Percentiles rank a stretch among this genome's conserved stretches.
phyloP scores from a whole-genome alignment of 2,797 vertebrate genomes.

The Acanthis flammea region DNA sequence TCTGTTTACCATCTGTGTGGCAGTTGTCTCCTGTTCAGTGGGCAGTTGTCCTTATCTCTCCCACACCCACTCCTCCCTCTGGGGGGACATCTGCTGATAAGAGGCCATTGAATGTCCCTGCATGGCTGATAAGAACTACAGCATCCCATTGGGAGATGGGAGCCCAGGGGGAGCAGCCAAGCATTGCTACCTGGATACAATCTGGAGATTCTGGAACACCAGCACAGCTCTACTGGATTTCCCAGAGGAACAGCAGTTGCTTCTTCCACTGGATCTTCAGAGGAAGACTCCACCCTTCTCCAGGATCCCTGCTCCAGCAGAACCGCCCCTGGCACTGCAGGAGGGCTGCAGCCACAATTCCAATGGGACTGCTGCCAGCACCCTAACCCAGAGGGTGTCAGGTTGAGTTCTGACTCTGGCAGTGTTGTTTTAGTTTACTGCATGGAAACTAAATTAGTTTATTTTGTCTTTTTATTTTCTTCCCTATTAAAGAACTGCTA shows the following conservation, averaged over 20 bases:
- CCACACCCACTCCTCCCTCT: background rate
- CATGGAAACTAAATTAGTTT: too few species aligned
- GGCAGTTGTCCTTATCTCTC: background rate
- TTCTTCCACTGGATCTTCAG: background rate
- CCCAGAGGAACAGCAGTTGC: too few species aligned
- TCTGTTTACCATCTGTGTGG: background rate
- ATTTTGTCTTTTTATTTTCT: background rate
- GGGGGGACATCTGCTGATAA: background rate
- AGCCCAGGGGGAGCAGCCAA: background rate
- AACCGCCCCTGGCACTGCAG: background rate
- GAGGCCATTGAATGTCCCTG: background rate
- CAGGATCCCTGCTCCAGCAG: background rate
- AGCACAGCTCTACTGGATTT: background rate
- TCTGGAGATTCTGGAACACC: background rate
- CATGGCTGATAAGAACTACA: background rate
- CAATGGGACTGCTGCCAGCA: background rate
- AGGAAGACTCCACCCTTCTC: rapidly evolving
- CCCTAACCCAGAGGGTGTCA: background rate
- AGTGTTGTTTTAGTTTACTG: rapidly evolving
- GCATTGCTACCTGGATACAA: rapidly evolving
- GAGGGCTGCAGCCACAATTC: background rate
- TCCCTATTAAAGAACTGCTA: background rate
- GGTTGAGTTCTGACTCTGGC: background rate
- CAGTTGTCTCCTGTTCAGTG: too few species aligned
- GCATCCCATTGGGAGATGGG: background rate